phyloP scores from a whole-genome alignment of 2,797 vertebrate species.

The Chloroceryle amazona region DNA sequence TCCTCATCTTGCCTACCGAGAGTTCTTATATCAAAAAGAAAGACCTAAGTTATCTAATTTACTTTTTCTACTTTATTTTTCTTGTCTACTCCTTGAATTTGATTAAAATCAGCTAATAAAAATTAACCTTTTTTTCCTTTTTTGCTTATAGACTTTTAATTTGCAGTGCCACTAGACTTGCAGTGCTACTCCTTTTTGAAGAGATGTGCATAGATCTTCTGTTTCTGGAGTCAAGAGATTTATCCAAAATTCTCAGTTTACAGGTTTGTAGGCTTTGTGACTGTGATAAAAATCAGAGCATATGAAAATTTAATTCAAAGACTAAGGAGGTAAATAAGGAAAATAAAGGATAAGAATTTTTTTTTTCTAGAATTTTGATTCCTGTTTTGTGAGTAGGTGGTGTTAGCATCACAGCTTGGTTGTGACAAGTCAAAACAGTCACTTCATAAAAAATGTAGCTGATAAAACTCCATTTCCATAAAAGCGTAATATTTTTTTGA shows the following conservation, averaged over 20 bases:
- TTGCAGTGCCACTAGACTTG: neutral
- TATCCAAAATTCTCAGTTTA: neutral
- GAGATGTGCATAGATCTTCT: neutral
- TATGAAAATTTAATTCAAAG: neutral
- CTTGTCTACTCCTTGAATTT: neutral
- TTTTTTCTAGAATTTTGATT: neutral
- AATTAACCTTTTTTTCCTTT: neutral
- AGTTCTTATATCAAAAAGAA: neutral
- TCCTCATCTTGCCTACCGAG: neutral
- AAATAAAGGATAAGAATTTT: neutral
- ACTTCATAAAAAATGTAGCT: neutral
- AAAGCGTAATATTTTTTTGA: neutral
- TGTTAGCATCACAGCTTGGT: neutral
- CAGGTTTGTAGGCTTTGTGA: neutral
- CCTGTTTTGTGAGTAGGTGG: neutral
- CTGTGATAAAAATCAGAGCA: neutral
- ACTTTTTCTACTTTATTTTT: neutral
- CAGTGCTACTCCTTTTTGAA: neutral
- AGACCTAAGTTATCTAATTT: neutral
- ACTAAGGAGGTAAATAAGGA: neutral
- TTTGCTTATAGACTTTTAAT: neutral
- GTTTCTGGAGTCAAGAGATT: neutral
- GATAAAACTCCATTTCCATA: neutral
- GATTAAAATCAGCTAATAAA: neutral
- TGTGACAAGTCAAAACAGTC: neutral